A percentile compares a stretch with the other conserved stretches of the same genome.
phyloP scores from a whole-genome alignment of 1,140 invertebrate genomes.

The Drosophila novamexicana region DNA sequence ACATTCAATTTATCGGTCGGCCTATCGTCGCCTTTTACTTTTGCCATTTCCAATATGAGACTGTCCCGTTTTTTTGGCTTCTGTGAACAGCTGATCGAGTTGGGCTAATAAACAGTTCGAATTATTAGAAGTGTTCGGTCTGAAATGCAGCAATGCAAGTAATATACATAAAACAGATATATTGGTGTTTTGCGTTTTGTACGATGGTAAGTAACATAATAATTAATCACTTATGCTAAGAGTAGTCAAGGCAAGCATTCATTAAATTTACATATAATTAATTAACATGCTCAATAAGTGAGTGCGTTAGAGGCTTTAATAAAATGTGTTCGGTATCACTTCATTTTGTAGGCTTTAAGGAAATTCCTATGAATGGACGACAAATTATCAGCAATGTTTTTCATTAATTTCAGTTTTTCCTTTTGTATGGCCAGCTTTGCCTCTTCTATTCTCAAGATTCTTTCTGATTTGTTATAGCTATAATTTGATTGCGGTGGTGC shows the following conservation, averaged over 20 bases:
- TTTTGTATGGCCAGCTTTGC: slow-evolving; percentile 32
- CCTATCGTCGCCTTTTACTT: not conserved
- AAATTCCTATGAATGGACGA: slow-evolving; percentile 35
- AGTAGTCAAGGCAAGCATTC: not conserved
- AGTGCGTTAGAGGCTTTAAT: not conserved
- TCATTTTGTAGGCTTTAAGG: slow-evolving; percentile 17
- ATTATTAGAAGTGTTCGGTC: not conserved
- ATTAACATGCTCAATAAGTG: too few species aligned
- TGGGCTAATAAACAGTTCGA: too few species aligned
- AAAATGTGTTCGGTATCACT: not conserved
- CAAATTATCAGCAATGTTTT: slow-evolving; percentile 33
- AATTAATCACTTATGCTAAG: not conserved
- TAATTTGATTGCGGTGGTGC: not conserved
- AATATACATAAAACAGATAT: not conserved
- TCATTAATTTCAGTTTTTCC: slow-evolving; percentile 40
- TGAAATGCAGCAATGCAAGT: not conserved
- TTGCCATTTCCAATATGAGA: not conserved
- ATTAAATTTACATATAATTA: too few species aligned
- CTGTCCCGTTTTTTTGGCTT: not conserved
- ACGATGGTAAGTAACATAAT: not conserved
- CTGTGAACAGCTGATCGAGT: not conserved
- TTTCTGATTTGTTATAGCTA: not conserved
- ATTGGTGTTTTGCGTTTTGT: not conserved
- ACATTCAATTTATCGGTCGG: not conserved
- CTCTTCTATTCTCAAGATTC: slow-evolving; percentile 29